Evolutionary conservation across 2,797 vertebrate species (phyloP).

Genomic region (Enteromius treurensis): DNA sequence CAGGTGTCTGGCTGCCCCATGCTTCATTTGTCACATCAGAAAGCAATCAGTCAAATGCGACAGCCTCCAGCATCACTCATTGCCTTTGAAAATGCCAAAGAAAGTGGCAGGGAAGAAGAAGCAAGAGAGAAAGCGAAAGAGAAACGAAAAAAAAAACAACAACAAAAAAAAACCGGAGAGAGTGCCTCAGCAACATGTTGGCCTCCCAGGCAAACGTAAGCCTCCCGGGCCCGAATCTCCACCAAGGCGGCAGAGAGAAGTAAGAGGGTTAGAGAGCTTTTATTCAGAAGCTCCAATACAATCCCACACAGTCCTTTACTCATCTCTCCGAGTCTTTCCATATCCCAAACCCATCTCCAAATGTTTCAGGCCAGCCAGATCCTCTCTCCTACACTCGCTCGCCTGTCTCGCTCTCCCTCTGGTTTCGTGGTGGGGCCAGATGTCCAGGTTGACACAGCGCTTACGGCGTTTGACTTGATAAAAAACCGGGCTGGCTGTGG

Average conservation of each 20-base stretch:
- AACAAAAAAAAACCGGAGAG: too few relatives aligned
- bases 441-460: conserved; percentile 94
- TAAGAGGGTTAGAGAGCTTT: conserved; percentile 50
- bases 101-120: not conserved
- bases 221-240: conserved; percentile 23
- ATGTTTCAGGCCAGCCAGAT: conserved; percentile 81
- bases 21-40: conserved; percentile 78
- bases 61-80: conserved; percentile 50
- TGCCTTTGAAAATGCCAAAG: conserved; percentile 6
- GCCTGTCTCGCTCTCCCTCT: conserved; percentile 50
- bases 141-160: not conserved
- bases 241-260: conserved; percentile 34
- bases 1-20: conserved; percentile 78
- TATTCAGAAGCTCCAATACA: conserved; percentile 35
- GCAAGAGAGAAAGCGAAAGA: not conserved
- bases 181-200: conserved; percentile 36
- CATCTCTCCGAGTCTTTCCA: conserved; percentile 52
- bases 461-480: conserved; percentile 96
- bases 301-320: conserved; percentile 41
- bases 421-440: conserved; percentile 87
- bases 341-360: conserved; percentile 66
- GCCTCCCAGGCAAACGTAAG: conserved; percentile 34
- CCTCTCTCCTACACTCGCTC: conserved; percentile 54
- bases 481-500: conserved; percentile 89
- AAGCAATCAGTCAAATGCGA: conserved; percentile 73